Evolutionary conservation across 2,797 vertebrate genomes (phyloP).

Genomic region (Hypotaenidia okinawae): DNA sequence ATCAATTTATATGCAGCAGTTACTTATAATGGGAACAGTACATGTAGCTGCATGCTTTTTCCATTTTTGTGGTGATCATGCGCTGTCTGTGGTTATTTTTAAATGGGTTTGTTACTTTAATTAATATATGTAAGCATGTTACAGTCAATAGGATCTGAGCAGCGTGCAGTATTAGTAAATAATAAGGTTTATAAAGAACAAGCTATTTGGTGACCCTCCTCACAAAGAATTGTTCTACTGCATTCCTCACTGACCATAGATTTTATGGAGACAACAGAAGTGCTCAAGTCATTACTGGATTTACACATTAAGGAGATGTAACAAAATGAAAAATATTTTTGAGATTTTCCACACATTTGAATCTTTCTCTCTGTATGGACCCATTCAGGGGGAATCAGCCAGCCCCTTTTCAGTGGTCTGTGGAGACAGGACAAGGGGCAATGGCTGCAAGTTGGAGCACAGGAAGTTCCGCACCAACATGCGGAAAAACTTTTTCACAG

Average conservation of each 20-base stretch:
- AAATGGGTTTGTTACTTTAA: background rate
- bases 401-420: no score
- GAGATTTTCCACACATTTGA: background rate
- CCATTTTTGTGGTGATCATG: background rate
- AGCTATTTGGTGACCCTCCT: background rate
- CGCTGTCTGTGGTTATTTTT: background rate
- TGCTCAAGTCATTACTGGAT: background rate
- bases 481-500: no score
- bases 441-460: no score
- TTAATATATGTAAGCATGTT: background rate
- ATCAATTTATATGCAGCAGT: background rate
- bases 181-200: background rate
- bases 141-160: background rate
- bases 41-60: background rate
- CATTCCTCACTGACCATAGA: background rate
- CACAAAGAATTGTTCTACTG: constrained; percentile 2
- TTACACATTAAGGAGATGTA: background rate
- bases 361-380: background rate
- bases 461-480: no score
- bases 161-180: background rate
- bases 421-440: no score
- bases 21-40: background rate
- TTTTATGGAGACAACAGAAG: background rate
- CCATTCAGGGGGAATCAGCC: no score
- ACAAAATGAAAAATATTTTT: background rate